Conservation (phyloP, 2,888 invertebrate genomes). For the Chaetogeoica ovagalla region DNA sequence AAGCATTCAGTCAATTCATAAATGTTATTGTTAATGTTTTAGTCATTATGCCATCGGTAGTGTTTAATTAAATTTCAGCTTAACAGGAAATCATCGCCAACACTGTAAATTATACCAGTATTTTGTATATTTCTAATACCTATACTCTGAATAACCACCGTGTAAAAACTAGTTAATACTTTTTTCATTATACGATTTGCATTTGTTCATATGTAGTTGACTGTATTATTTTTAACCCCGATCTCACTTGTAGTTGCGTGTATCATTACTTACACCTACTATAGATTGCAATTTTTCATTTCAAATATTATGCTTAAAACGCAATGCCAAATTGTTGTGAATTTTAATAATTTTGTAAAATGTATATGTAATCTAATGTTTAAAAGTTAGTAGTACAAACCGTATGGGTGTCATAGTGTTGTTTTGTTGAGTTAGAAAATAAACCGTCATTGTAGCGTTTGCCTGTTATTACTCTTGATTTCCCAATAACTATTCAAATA, state of each 20-base stretch:
- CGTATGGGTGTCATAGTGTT: too few relatives aligned
- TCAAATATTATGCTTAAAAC: not conserved
- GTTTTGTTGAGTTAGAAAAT: not conserved
- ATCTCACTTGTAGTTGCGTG: not conserved
- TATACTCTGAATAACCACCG: not conserved
- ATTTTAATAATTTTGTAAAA: not conserved
- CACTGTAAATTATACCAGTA: not conserved
- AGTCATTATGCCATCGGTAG: too few relatives aligned
- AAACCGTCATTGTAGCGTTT: not conserved
- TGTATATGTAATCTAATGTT: not conserved
- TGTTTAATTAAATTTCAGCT: not conserved
- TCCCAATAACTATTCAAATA: not conserved
- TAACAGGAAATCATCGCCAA: not conserved
- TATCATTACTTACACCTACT: not conserved
- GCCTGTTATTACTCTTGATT: not conserved
- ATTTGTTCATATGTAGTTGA: not conserved
- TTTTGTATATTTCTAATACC: not conserved
- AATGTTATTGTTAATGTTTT: too few relatives aligned
- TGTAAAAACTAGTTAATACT: not conserved
- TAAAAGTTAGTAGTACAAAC: not conserved
- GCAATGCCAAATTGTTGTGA: too few relatives aligned
- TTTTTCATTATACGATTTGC: not conserved
- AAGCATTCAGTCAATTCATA: not conserved
- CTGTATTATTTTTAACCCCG: constrained; percentile 10
- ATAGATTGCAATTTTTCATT: not conserved